Conservation (phyloP, 2,113 vertebrate genomes). For the Rhynchomys soricoides region DNA sequence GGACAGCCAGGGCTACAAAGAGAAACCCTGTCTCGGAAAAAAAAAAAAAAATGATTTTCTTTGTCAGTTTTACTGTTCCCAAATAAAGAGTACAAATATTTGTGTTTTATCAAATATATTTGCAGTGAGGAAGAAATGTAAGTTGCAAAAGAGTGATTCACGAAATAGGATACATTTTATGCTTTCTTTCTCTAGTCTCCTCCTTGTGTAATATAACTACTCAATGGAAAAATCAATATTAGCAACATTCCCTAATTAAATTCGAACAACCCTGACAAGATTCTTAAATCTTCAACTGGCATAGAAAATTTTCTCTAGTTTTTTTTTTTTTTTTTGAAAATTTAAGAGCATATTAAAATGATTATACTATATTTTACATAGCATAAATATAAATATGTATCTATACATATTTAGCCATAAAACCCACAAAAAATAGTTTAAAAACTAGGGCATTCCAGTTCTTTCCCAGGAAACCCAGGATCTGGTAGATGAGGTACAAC, state of each 20-base stretch:
- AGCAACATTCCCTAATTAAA: neutral
- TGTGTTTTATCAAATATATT: neutral
- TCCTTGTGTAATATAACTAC: neutral
- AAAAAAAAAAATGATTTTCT: too few relatives aligned
- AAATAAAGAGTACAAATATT: neutral
- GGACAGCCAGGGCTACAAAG: too few relatives aligned
- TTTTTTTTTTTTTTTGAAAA: neutral
- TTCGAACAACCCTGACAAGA: neutral
- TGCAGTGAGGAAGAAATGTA: neutral
- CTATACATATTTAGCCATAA: neutral
- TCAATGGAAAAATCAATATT: neutral
- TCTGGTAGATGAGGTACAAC: neutral
- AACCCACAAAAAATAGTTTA: neutral
- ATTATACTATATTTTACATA: neutral
- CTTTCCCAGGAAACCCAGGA: neutral
- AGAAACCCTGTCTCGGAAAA: too few relatives aligned
- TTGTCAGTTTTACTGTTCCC: neutral
- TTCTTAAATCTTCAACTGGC: neutral
- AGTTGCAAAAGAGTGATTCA: neutral
- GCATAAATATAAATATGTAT: too few relatives aligned
- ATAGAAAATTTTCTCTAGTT: neutral
- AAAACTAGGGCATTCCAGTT: neutral
- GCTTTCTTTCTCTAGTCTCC: neutral
- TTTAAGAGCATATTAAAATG: neutral
- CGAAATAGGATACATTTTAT: neutral